phyloP scores from a whole-genome alignment of 1,140 invertebrate species.

The Melanaphis sacchari region DNA sequence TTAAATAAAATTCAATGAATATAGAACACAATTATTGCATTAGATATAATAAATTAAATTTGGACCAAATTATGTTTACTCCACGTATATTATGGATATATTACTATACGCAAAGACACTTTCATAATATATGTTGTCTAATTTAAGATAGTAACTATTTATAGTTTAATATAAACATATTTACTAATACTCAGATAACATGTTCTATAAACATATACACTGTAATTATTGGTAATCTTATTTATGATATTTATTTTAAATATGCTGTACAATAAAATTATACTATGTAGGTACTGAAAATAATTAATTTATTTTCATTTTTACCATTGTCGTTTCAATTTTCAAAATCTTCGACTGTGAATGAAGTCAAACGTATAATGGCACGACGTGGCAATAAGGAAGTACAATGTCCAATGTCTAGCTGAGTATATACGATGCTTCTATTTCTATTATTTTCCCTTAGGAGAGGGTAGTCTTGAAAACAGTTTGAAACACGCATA shows the following conservation, averaged over 20 bases:
- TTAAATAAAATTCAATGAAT: too few relatives aligned
- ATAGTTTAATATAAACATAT: too few relatives aligned
- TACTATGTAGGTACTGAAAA: constrained; percentile 13
- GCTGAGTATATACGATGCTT: background rate
- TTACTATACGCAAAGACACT: too few relatives aligned
- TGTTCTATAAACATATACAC: background rate
- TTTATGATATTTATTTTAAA: background rate
- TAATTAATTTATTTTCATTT: background rate
- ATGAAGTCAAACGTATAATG: constrained; percentile 52
- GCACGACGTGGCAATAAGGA: constrained; percentile 36
- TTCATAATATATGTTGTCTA: too few relatives aligned
- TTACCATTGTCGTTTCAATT: constrained; percentile 49
- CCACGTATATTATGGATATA: too few relatives aligned
- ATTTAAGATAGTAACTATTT: too few relatives aligned
- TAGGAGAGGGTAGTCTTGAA: background rate
- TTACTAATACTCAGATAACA: too few relatives aligned
- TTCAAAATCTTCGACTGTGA: constrained; percentile 56
- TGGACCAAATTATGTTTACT: too few relatives aligned
- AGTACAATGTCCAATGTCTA: constrained; percentile 12
- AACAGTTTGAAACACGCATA: background rate
- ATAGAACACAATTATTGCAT: too few relatives aligned
- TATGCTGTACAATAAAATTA: background rate
- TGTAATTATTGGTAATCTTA: background rate
- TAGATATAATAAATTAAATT: too few relatives aligned
- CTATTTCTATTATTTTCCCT: constrained; percentile 40